phyloP scores from a whole-genome alignment of 2,888 invertebrate species.

The Caenorhabditis afra region DNA sequence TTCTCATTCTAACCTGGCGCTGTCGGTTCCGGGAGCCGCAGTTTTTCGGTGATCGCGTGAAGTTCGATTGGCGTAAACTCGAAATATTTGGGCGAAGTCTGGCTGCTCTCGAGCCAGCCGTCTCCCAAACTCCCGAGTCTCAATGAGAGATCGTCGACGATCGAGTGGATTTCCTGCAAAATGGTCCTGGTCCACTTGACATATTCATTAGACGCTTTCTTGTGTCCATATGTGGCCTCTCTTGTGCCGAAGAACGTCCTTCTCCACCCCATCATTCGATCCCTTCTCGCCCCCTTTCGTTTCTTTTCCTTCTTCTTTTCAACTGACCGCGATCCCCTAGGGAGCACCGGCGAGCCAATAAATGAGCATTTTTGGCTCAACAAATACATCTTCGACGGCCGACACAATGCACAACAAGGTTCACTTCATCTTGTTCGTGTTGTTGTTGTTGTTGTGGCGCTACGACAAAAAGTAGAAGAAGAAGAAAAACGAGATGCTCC shows the following conservation, averaged over 20 bases:
- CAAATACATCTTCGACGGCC: slow-evolving; percentile 41
- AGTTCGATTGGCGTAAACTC: slow-evolving; percentile 89
- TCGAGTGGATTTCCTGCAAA: slow-evolving; percentile 73
- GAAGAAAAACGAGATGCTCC: slow-evolving; percentile 44
- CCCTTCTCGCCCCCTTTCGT: neutral
- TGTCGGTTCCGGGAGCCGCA: slow-evolving; percentile 89
- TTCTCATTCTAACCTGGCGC: slow-evolving; percentile 58
- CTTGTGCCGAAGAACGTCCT: slow-evolving; percentile 1
- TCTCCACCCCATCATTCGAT: slow-evolving; percentile 17
- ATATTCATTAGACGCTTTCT: slow-evolving; percentile 36
- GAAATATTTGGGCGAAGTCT: slow-evolving; percentile 81
- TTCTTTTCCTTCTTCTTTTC: slow-evolving; percentile 32
- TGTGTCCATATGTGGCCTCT: slow-evolving; percentile 43
- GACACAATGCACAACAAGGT: slow-evolving; percentile 31
- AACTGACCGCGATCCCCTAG: slow-evolving; percentile 42
- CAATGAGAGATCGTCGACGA: slow-evolving; percentile 72
- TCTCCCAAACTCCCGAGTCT: slow-evolving; percentile 71
- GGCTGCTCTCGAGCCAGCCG: slow-evolving; percentile 68
- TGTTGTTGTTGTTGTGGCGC: slow-evolving; percentile 38
- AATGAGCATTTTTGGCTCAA: slow-evolving; percentile 56
- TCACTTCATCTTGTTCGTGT: slow-evolving; percentile 53
- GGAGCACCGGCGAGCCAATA: slow-evolving; percentile 41
- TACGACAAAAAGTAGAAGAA: slow-evolving; percentile 11
- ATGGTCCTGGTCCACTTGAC: slow-evolving; percentile 16
- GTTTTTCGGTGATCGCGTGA: slow-evolving; percentile 91